Conservation (phyloP, 2,888 invertebrate species). For the Hymenopus coronatus region DNA sequence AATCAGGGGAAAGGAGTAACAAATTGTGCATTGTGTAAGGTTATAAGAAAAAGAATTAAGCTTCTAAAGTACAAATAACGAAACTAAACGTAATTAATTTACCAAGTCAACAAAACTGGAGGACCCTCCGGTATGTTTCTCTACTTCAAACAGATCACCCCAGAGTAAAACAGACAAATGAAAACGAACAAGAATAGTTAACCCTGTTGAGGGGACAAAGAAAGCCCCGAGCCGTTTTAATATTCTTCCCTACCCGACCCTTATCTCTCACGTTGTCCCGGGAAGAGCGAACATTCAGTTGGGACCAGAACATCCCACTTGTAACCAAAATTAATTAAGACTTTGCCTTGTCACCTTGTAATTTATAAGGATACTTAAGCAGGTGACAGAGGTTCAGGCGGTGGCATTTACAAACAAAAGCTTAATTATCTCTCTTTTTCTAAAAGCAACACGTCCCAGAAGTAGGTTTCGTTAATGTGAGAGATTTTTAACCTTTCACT, state of each 20-base stretch:
- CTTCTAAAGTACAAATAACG: too few species aligned
- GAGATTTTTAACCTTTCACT: neutral
- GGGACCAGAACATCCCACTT: neutral
- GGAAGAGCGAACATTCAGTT: neutral
- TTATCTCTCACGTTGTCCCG: neutral
- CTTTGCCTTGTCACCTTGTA: neutral
- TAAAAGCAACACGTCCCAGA: neutral
- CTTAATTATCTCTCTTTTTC: neutral
- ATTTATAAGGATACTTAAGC: neutral
- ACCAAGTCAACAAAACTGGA: neutral
- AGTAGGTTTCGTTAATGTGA: neutral
- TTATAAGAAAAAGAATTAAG: too few species aligned
- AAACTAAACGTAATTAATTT: neutral
- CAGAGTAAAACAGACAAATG: neutral
- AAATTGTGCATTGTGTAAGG: too few species aligned
- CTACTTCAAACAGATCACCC: neutral
- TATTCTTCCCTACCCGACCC: neutral
- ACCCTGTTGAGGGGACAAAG: neutral
- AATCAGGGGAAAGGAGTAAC: too few species aligned
- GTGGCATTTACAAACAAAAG: constrained; percentile 16
- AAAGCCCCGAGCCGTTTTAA: neutral
- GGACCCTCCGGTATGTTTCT: neutral
- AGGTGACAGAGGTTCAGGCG: neutral
- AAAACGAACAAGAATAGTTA: neutral
- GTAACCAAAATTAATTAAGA: neutral